Percentiles rank a stretch among this genome's conserved stretches.
phyloP scores from a whole-genome alignment of 2,113 vertebrate genomes.

The Tautogolabrus adspersus region DNA sequence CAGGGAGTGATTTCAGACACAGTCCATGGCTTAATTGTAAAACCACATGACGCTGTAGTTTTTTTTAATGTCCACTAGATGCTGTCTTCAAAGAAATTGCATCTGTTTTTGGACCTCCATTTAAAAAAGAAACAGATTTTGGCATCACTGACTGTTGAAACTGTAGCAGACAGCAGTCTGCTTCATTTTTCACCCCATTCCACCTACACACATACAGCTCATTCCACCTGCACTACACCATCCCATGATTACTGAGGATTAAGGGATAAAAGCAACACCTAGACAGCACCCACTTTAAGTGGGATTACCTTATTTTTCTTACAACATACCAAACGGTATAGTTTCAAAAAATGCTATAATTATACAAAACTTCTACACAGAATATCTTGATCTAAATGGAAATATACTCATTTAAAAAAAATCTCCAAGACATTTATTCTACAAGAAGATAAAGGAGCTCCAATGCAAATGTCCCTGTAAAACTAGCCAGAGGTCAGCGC shows the following conservation, averaged over 20 bases:
- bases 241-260: neutral
- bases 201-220: neutral
- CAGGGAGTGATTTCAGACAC: conserved; percentile 20
- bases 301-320: neutral
- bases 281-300: neutral
- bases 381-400: neutral
- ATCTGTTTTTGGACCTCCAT: neutral
- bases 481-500: neutral
- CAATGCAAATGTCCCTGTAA: neutral
- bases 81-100: conserved; percentile 8
- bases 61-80: conserved; percentile 24
- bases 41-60: conserved; percentile 15
- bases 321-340: neutral
- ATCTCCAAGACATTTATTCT: neutral
- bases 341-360: conserved; percentile 10
- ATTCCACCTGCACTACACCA: neutral
- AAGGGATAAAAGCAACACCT: neutral
- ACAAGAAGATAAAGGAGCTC: neutral
- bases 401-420: neutral
- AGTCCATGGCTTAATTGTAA: conserved; percentile 6
- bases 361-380: conserved; percentile 8
- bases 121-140: neutral
- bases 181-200: neutral
- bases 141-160: too few species aligned
- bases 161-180: neutral